Conservation (phyloP, 2,888 invertebrate species). For the Xestia ashworthii region DNA sequence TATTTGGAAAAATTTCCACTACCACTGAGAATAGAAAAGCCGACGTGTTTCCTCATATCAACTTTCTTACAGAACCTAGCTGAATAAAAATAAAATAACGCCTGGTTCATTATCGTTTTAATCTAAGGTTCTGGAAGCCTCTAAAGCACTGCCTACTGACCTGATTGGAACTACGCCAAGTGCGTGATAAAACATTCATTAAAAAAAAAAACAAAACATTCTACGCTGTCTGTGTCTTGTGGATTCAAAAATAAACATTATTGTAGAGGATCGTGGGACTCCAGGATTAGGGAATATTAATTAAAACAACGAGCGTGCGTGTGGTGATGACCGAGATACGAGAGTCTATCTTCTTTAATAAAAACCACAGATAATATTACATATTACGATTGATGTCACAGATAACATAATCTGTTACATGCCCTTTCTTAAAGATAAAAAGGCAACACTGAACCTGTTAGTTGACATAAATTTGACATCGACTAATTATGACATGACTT, state of each 20-base stretch:
- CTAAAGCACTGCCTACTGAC: conserved; percentile 44
- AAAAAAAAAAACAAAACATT: conserved; percentile 45
- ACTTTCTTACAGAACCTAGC: not conserved
- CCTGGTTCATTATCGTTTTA: conserved; percentile 21
- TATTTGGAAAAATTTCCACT: not conserved
- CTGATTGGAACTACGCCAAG: conserved; percentile 61
- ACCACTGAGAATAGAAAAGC: not conserved
- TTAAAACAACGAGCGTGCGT: no score
- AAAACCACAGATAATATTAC: no score
- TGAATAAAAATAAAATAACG: conserved; percentile 5
- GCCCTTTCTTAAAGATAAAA: no score
- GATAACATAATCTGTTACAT: no score
- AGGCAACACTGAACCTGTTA: no score
- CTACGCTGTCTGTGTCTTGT: not conserved
- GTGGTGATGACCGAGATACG: no score
- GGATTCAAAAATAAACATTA: conserved; percentile 40
- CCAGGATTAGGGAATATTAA: no score
- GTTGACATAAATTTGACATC: no score
- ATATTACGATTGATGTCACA: no score
- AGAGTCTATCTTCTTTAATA: no score
- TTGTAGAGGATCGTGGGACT: no score
- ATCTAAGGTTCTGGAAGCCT: conserved; percentile 50
- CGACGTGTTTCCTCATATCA: not conserved
- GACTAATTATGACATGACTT: no score
- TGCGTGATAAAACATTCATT: conserved; percentile 47